A percentile compares a stretch with the other conserved stretches of the same genome.
These are phyloP conservation scores for Dipodomys stephensi DNA, from an alignment of 2,113 vertebrate species.

Conservation along the genomic window DNA sequence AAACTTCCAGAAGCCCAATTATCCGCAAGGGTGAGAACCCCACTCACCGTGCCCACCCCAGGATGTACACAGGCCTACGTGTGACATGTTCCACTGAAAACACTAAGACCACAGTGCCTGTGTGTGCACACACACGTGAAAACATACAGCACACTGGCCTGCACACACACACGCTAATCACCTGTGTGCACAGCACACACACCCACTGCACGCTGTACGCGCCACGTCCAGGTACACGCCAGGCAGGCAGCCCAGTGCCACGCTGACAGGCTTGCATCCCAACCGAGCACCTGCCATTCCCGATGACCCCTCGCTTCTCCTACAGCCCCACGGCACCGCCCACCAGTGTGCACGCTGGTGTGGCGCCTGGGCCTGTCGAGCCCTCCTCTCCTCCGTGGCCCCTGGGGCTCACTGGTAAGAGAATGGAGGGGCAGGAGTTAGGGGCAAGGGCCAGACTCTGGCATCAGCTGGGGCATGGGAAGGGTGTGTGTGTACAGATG, in stretches of 20 bases:
- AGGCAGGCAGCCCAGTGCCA: background rate
- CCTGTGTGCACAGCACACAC: too few relatives aligned
- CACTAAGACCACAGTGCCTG: background rate
- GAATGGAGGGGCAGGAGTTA: background rate
- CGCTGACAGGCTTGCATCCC: background rate
- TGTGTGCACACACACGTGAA: too few relatives aligned
- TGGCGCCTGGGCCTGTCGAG: too few relatives aligned
- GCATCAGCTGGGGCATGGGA: background rate
- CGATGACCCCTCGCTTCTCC: background rate
- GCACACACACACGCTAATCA: background rate
- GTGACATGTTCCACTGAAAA: fast-evolving
- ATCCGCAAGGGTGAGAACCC: background rate
- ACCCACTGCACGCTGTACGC: background rate
- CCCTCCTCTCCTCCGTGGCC: background rate
- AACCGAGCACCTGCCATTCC: background rate
- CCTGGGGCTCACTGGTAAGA: background rate
- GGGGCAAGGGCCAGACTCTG: fast-evolving
- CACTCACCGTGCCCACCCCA: too few relatives aligned
- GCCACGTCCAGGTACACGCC: background rate
- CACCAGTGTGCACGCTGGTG: too few relatives aligned
- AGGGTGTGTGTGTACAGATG: too few relatives aligned
- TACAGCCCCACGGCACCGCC: background rate
- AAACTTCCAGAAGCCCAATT: background rate
- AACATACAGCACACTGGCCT: background rate
- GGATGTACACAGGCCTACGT: fast-evolving